Evolutionary conservation across 2,888 invertebrate genomes (phyloP).

Genomic region (Chloroclysta siterata): DNA sequence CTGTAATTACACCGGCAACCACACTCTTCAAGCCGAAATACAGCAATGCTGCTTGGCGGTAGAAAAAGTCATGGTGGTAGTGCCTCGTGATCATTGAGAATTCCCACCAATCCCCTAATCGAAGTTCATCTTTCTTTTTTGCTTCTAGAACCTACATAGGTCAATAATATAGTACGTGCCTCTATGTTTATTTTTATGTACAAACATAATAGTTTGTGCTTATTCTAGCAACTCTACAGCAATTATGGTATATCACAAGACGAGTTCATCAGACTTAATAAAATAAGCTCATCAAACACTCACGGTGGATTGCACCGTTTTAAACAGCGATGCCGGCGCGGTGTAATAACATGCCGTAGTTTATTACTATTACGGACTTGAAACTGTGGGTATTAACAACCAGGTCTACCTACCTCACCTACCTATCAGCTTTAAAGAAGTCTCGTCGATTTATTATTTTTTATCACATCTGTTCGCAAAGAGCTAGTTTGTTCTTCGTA

Average conservation of each 20-base stretch:
- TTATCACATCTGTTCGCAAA: neutral
- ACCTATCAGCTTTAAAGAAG: neutral
- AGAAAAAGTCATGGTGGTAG: too few relatives aligned
- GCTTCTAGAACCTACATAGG: too few relatives aligned
- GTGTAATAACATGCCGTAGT: conserved; percentile 52
- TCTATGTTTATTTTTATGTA: too few relatives aligned
- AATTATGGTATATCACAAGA: conserved; percentile 20
- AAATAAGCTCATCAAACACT: conserved; percentile 57
- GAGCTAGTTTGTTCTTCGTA: too few relatives aligned
- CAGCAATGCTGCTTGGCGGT: too few relatives aligned
- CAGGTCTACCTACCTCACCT: neutral
- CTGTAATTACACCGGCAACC: too few relatives aligned
- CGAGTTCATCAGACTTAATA: conserved; percentile 47
- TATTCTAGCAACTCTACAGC: conserved; percentile 11
- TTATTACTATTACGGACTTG: conserved; percentile 33
- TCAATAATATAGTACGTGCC: too few relatives aligned
- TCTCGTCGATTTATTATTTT: neutral
- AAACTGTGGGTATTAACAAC: conserved; percentile 1
- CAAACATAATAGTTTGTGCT: neutral
- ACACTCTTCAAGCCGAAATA: too few relatives aligned
- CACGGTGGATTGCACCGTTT: conserved; percentile 55
- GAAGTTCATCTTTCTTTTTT: too few relatives aligned
- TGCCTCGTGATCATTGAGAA: too few relatives aligned
- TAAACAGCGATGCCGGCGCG: conserved; percentile 46
- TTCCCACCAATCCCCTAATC: too few relatives aligned